Percentiles rank a stretch among this genome's conserved stretches.
These are phyloP conservation scores for Dolichomitus sp. DNA, from an alignment of 2,888 invertebrate genomes.

Conservation along the genomic window DNA sequence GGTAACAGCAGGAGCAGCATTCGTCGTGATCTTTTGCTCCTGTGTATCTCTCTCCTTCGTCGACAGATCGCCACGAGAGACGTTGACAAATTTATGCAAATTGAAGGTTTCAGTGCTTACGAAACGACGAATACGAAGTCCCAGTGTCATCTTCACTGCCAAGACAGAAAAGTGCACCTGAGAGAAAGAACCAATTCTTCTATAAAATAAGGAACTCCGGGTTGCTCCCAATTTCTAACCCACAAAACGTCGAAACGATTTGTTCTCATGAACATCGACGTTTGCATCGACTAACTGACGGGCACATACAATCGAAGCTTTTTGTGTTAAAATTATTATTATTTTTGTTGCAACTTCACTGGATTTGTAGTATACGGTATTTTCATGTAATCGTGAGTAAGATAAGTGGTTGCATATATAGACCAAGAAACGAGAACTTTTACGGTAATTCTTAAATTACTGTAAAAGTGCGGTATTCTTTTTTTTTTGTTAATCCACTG, in stretches of 20 bases:
- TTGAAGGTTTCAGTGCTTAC: slow-evolving; percentile 70
- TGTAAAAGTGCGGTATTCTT: no score
- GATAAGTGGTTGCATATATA: no score
- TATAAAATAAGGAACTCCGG: not conserved
- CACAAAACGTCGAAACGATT: not conserved
- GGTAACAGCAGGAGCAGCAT: slow-evolving; percentile 24
- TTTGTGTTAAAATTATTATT: no score
- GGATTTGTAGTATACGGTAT: no score
- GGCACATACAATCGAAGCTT: not conserved
- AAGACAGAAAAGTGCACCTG: not conserved
- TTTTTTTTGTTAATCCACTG: no score
- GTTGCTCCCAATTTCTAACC: not conserved
- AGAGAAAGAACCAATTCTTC: not conserved
- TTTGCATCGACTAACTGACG: no score
- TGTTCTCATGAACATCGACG: no score
- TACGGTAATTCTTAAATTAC: no score
- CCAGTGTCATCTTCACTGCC: not conserved
- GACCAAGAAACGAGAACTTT: no score
- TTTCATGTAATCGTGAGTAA: no score
- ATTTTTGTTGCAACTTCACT: no score
- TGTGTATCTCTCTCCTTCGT: slow-evolving; percentile 8
- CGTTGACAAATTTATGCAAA: slow-evolving; percentile 74
- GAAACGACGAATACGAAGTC: slow-evolving; percentile 59
- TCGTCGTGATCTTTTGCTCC: slow-evolving; percentile 16
- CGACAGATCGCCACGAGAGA: slow-evolving; percentile 56